A percentile compares a stretch with the other conserved stretches of the same genome.
These are phyloP conservation scores for Prenolepis imparis DNA, from an alignment of 2,888 invertebrate species.

Conservation along the genomic window DNA sequence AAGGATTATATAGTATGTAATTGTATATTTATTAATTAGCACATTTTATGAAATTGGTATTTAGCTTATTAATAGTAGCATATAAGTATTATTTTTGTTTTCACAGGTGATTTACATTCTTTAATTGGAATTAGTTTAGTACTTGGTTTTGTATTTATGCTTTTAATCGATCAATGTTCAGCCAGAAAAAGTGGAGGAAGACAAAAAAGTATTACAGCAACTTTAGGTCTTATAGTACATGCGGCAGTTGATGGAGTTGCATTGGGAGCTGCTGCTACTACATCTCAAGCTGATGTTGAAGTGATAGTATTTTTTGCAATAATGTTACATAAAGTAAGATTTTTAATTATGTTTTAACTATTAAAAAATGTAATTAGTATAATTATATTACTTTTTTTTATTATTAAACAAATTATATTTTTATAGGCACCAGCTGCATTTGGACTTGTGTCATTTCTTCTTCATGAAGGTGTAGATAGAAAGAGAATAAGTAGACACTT, in stretches of 20 bases:
- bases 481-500: conserved; percentile 95
- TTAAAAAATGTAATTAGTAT: conserved; percentile 5
- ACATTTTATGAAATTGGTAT: background rate
- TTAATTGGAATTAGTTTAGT: conserved; percentile 97
- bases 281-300: conserved; percentile 98
- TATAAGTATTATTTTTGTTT: conserved; percentile 28
- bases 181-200: conserved; percentile 88
- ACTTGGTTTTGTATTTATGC: conserved; percentile 98
- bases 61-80: background rate
- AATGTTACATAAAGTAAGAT: conserved; percentile 96
- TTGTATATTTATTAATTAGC: conserved; percentile 5
- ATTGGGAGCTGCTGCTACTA: conserved; percentile 98
- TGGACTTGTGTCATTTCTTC: conserved; percentile 98
- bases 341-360: background rate
- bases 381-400: conserved; percentile 12
- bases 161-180: conserved; percentile 95
- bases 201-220: conserved; percentile 95
- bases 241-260: conserved; percentile 99
- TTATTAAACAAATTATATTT: conserved; percentile 16
- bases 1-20: conserved; percentile 66
- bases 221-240: conserved; percentile 98
- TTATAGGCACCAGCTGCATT: conserved; percentile 98
- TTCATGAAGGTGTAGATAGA: conserved; percentile 97
- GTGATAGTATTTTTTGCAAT: conserved; percentile 99
- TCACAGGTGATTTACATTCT: conserved; percentile 89